phyloP scores from a whole-genome alignment of 2,888 invertebrate species.

The Drosophila niveifrons region DNA sequence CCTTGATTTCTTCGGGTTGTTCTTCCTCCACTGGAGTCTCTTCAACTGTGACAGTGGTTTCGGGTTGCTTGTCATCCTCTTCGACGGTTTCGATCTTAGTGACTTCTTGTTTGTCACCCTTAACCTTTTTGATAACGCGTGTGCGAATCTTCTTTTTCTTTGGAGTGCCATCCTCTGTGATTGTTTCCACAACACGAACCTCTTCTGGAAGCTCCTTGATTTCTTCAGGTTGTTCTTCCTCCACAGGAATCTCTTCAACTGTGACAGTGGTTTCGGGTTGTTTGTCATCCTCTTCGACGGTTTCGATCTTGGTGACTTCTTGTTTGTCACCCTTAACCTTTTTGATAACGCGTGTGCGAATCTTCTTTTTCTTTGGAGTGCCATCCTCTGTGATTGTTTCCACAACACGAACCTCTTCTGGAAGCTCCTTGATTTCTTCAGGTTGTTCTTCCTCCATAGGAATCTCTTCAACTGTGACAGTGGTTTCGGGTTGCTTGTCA shows the following conservation, averaged over 20 bases:
- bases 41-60: constrained; percentile 50
- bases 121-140: constrained; percentile 52
- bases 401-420: constrained; percentile 45
- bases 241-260: constrained; percentile 41
- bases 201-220: constrained; percentile 47
- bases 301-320: constrained; percentile 52
- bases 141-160: constrained; percentile 50
- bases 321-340: constrained; percentile 49
- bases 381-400: constrained; percentile 46
- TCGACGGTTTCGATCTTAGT: constrained; percentile 56
- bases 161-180: constrained; percentile 46
- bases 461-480: constrained; percentile 18
- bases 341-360: constrained; percentile 50
- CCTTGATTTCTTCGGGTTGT: constrained; percentile 31
- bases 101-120: constrained; percentile 52
- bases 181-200: constrained; percentile 38
- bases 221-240: constrained; percentile 35
- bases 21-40: constrained; percentile 45
- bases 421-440: constrained; percentile 40
- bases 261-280: constrained; percentile 45
- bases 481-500: constrained; percentile 15
- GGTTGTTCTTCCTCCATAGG: constrained; percentile 19
- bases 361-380: constrained; percentile 46
- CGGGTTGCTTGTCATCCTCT: constrained; percentile 49
- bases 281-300: constrained; percentile 48